A percentile compares a stretch with the other conserved stretches of the same genome.
These are phyloP conservation scores for Trichonephila clavipes DNA, from an alignment of 1,140 invertebrate genomes.

Conservation along the genomic window DNA sequence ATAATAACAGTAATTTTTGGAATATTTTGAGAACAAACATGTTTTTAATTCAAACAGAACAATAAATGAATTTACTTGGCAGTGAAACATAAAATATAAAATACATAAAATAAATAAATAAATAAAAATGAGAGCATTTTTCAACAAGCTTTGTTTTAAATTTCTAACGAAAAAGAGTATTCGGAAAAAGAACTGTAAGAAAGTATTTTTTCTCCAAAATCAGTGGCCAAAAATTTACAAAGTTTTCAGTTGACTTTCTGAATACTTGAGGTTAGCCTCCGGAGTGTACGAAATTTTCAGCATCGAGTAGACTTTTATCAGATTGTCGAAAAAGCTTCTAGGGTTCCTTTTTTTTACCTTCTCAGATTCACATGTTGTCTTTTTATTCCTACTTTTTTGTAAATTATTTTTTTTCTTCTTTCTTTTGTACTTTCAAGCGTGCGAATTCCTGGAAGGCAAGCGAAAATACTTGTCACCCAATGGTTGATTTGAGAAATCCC, in stretches of 20 bases:
- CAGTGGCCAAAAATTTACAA: constrained; percentile 42
- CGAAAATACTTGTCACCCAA: constrained; percentile 20
- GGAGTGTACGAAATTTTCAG: constrained; percentile 20
- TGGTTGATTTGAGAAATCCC: constrained; percentile 28
- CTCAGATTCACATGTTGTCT: background rate
- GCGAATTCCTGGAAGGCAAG: background rate
- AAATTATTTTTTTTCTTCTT: background rate
- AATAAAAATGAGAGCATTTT: too few relatives aligned
- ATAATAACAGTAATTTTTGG: too few relatives aligned
- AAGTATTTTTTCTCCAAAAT: background rate
- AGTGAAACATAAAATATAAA: too few relatives aligned
- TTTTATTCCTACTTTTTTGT: background rate
- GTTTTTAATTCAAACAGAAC: too few relatives aligned
- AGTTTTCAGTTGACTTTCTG: constrained; percentile 47
- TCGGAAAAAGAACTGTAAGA: background rate
- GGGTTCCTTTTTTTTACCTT: background rate
- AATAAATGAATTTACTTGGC: too few relatives aligned
- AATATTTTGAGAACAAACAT: too few relatives aligned
- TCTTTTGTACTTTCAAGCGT: background rate
- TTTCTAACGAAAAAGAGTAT: background rate
- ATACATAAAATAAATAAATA: too few relatives aligned
- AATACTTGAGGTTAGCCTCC: constrained; percentile 1
- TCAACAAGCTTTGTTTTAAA: too few relatives aligned
- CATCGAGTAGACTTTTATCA: constrained; percentile 37
- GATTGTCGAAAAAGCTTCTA: background rate